Evolutionary conservation across 2,888 invertebrate species (phyloP).

Genomic region (Scaptomyza parva): DNA sequence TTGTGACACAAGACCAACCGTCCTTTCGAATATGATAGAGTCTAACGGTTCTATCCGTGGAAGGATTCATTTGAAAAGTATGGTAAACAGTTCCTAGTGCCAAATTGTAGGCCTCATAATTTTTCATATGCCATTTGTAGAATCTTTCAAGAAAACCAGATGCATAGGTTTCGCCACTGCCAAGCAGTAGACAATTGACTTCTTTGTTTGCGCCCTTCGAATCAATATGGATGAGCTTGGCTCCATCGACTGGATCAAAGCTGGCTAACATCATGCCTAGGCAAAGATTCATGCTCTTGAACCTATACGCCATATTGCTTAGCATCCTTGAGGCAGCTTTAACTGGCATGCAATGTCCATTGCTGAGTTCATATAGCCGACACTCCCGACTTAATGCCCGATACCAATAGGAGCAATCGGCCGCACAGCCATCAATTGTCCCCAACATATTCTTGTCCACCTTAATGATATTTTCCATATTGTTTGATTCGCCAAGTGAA

Average conservation of each 20-base stretch:
- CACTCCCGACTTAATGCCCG: slow-evolving; percentile 1
- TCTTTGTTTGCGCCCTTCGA: neutral
- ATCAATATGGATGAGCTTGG: neutral
- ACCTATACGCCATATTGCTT: slow-evolving; percentile 7
- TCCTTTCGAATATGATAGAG: slow-evolving; percentile 2
- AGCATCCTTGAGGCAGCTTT: neutral
- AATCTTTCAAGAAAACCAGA: slow-evolving; percentile 1
- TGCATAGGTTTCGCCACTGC: slow-evolving; percentile 3
- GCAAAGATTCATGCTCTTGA: neutral
- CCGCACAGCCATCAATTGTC: neutral
- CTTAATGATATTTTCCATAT: neutral
- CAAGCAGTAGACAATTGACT: neutral
- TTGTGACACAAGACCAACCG: slow-evolving; percentile 3
- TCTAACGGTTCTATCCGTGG: neutral
- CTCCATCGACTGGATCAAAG: neutral
- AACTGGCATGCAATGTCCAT: neutral
- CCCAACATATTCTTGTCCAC: slow-evolving; percentile 10
- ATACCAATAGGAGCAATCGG: slow-evolving; percentile 1
- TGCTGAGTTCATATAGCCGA: slow-evolving; percentile 1
- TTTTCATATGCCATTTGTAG: slow-evolving; percentile 1
- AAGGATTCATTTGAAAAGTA: neutral
- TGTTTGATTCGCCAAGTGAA: neutral
- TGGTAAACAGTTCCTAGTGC: neutral
- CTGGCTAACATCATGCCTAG: slow-evolving; percentile 9
- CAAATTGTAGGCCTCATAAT: slow-evolving; percentile 8